Percentiles rank a stretch among this genome's conserved stretches.
These are phyloP conservation scores for Castor canadensis DNA, from an alignment of 2,113 vertebrate species.

Conservation along the genomic window DNA sequence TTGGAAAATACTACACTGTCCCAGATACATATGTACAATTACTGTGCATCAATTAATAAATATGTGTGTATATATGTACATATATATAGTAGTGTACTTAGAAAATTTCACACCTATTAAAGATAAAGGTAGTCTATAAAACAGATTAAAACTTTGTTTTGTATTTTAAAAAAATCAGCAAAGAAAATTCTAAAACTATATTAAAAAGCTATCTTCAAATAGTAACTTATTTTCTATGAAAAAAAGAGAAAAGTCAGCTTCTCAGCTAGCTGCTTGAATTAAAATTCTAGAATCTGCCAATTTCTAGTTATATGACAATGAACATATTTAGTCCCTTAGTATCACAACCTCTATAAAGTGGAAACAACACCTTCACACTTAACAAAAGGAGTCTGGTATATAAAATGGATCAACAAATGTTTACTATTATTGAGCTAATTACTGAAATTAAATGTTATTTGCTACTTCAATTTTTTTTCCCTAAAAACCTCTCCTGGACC, in stretches of 20 bases:
- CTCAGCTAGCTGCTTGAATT: constrained; percentile 9
- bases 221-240: background rate
- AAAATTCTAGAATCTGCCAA: background rate
- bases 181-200: background rate
- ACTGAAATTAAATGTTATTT: background rate
- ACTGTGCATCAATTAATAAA: background rate
- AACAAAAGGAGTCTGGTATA: background rate
- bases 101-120: background rate
- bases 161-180: background rate
- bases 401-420: background rate
- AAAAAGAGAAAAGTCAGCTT: background rate
- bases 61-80: background rate
- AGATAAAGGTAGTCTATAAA: background rate
- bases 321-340: background rate
- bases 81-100: background rate
- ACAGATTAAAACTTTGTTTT: background rate
- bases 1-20: background rate
- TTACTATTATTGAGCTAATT: background rate
- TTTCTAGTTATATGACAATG: background rate
- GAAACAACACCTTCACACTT: background rate
- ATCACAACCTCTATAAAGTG: background rate
- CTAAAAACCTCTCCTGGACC: background rate
- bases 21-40: background rate
- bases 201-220: background rate
- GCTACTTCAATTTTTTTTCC: background rate